Base-by-base conservation (phyloP, 2,797 vertebrate species). In the Mormyrops boulengeri region DNA sequence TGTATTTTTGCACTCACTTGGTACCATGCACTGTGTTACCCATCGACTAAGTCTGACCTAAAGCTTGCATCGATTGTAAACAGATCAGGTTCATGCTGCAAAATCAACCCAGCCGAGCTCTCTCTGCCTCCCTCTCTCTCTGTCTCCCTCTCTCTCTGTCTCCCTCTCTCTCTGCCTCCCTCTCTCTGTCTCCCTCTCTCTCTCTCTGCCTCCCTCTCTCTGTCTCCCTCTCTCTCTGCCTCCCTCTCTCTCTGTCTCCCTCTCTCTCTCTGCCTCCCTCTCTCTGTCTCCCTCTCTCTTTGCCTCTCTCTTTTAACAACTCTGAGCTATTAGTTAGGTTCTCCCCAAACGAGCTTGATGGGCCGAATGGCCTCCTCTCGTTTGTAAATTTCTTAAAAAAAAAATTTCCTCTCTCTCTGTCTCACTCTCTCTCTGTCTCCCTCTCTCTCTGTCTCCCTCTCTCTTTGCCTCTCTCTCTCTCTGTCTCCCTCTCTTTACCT, bases 21-120 rank as follows among this genome's bases (percentile, higher is more conserved):
- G 50, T 17, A 4, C 26, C 22, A 17, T 2, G 12, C 26, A 52
- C 22, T 86, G 47, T 50, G 30, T n/a, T 82, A 82, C 12, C 44
- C 49, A 87, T 87, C 38, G 50, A 87, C 62, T 44, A 14, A 73
- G 26, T 34, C 34, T 57, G 85, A 49, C 84, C 60, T 66, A 55
- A 53, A 50, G 49, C 49, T 26, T 44, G 30, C 52, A 77, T 89
- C 2, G 49, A 77, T 77, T 87, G 34, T 89, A 53, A 87, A 69
- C 8, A 55, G 89, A 85, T 50, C 62, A 49, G 62, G 49, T 22
- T 87, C 26, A 26, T 73, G 47, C 50, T 41, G 62, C 50, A 77
- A 52, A 26, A 87, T 89, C 52, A 85, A 87, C 62, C 85, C 49
- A 73, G 85, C 17, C 22, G 47, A 85, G 47, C 82, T 82, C 77